Evolutionary conservation across 2,113 vertebrate genomes (phyloP).

Genomic region (Oncorhynchus clarkii): DNA sequence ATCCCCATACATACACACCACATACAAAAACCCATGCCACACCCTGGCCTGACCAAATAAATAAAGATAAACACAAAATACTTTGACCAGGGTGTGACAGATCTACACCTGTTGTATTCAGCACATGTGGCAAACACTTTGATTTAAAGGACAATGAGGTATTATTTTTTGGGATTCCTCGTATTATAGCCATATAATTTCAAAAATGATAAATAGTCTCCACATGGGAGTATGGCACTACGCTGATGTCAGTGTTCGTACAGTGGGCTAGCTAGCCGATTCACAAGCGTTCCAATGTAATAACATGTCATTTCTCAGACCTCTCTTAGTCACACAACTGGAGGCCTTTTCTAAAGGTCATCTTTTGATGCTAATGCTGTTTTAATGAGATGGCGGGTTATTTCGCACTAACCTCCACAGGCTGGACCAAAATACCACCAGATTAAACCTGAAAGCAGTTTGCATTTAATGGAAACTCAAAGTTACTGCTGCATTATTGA

Average conservation of each 20-base stretch:
- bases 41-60: too few species aligned
- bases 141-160: neutral
- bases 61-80: too few species aligned
- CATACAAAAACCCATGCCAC: too few species aligned
- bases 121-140: too few species aligned
- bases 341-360: conserved; percentile 21
- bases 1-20: too few species aligned
- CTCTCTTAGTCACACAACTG: conserved; percentile 9
- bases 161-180: neutral
- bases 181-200: neutral
- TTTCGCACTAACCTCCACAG: neutral
- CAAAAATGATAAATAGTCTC: neutral
- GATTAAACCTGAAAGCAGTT: neutral
- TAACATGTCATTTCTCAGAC: neutral
- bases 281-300: neutral
- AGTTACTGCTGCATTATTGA: neutral
- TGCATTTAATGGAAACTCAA: neutral
- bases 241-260: neutral
- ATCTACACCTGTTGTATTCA: too few species aligned
- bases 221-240: neutral
- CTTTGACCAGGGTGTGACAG: too few species aligned
- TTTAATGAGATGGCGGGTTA: neutral
- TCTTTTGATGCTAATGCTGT: conserved; percentile 16
- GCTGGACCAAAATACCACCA: neutral
- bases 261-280: neutral